Base-by-base conservation (phyloP, 2,797 vertebrate species). In the Novumbra hubbsi region DNA sequence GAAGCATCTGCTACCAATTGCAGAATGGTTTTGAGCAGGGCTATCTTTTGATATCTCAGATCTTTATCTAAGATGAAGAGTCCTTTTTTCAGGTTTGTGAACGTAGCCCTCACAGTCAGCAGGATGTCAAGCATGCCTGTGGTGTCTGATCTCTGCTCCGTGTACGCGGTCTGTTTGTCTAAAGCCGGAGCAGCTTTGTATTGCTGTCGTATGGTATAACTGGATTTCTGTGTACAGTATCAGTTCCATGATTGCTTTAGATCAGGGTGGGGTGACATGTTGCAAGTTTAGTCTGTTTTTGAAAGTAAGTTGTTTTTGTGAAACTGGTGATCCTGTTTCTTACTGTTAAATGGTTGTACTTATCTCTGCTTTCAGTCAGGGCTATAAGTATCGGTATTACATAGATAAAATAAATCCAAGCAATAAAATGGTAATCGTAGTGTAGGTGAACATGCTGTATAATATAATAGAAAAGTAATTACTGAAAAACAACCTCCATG, bases 221-320 rank as follows among this genome's bases (percentile, higher is more conserved):
- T 86, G 83, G 28, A 28, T 65, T 28, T 32, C 85, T 84, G 11
- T 60, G 21, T 60, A 60, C 55, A 60, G 79, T 89, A 86, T 91
- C 90, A 89, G 89, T 91, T 91, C 90, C 90, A 87, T 92, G 87
- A 86, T 89, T 88, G 84, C 89, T 88, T 83, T 89, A 89, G 86
- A 88, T 89, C 85, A 89, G 89, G 90, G 86, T 90, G 90, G 86
- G 88, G 79, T 86, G 86, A 85, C 77, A 86, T 86, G 84, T 83
- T 90, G 77, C 86, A 86, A 87, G 75, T 87, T 83, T 78, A 86
- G 84, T 90, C 80, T 81, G 83, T 88, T 83, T 67, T 85, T 81
- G 87, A 85, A 88, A 88, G 86, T 87, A 85, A 81, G 75, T 4
- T 15, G 27, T 65, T 65, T 19, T 34, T 8, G 55, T 57, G 41